Base-by-base conservation (phyloP, 2,797 vertebrate genomes). In the Pristis pectinata region DNA sequence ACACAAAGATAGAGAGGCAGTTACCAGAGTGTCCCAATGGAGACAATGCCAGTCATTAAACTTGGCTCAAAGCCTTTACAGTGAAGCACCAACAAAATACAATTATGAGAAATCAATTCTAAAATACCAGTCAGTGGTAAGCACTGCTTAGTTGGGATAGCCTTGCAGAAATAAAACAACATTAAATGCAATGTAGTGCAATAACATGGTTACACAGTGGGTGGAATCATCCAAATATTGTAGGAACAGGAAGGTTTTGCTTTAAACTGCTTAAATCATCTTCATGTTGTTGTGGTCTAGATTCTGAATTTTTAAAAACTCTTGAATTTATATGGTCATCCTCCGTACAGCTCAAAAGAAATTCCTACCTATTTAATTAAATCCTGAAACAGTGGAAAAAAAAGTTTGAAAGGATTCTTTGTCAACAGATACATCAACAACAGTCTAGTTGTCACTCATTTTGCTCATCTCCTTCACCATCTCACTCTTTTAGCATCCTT, bases 81-180 rank as follows among this genome's bases (percentile, higher is more conserved):
- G 6, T 53, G 41, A 74, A 94, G 67, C 24, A 27, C 5, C 41
- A 56, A 53, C 70, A 94, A 94, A 72, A 94, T 17, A 70, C 41
- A 74, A 53, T 53, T 53, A 49, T 17, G 22, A 64, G 59, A 64
- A 67, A 67, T 91, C 91, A 91, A 91, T 94, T 72, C 92, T 94
- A 17, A 94, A 74, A 94, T 76, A 53, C 92, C 92, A 94, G 92
- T 72, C 70, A 94, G 70, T 76, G 92, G 24, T 53, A 74, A 76
- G 92, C 67, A n/a, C 44, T 74, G 70, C 41, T 53, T 49, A 74
- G 30, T 76, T 30, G 44, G 24, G 44, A 22, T 56, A 72, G 70
- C 1, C 49, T 94, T 94, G 87, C 59, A 41, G 19, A 41, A 91
- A 37, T n/a, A 61, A 61, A n/a, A 85, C 49, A 37, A 56, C 79